Conservation (phyloP, 1,140 invertebrate genomes). For the Tenebrio molitor region DNA sequence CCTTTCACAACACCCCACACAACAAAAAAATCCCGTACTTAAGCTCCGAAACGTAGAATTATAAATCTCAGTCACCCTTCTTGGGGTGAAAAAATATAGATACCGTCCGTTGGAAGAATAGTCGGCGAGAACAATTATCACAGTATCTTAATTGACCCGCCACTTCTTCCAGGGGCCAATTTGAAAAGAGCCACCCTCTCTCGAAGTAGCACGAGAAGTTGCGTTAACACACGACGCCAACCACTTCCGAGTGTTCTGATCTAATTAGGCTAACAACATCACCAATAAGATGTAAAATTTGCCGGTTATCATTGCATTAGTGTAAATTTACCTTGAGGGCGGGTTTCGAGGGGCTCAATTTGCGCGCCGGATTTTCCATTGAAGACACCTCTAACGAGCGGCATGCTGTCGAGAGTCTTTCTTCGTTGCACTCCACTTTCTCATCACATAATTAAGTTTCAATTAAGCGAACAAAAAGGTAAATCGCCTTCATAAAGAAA, state of each 20-base stretch:
- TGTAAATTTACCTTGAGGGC: conserved; percentile 18
- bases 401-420: conserved; percentile 26
- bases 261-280: too few relatives aligned
- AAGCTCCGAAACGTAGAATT: conserved; percentile 5
- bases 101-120: conserved; percentile 15
- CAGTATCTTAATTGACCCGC: conserved; percentile 28
- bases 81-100: conserved; percentile 1
- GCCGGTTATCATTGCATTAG: conserved; percentile 10
- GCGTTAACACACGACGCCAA: too few relatives aligned
- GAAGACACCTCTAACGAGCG: conserved; percentile 41
- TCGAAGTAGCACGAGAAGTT: too few relatives aligned
- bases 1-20: background rate
- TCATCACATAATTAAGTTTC: conserved; percentile 44
- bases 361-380: conserved; percentile 32
- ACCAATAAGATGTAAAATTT: background rate
- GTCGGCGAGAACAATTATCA: conserved; percentile 24
- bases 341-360: conserved; percentile 15
- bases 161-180: too few relatives aligned
- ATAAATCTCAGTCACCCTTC: conserved; percentile 31
- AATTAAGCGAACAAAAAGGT: conserved; percentile 43
- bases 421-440: conserved; percentile 18
- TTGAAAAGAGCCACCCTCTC: background rate
- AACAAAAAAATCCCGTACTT: conserved; percentile 24
- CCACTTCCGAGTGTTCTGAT: background rate
- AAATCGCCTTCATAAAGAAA: conserved; percentile 39